A percentile compares a stretch with the other conserved stretches of the same genome.
Evolutionary conservation across 2,888 invertebrate genomes (phyloP).

Genomic region (Polietes domitor): DNA sequence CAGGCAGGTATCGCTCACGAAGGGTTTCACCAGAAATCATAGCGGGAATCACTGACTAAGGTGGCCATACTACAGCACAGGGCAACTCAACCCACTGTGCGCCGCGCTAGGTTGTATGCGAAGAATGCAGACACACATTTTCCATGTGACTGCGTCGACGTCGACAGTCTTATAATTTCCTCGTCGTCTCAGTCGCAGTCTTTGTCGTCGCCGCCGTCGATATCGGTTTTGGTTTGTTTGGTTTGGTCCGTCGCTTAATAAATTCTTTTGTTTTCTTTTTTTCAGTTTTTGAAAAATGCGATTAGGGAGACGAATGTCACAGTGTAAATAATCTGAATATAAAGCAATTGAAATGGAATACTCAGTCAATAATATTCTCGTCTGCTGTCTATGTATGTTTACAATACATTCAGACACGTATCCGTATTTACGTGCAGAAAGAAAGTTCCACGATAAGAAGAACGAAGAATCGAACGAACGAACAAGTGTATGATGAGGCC

Average conservation of each 20-base stretch:
- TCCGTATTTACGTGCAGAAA: slow-evolving; percentile 19
- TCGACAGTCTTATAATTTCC: neutral
- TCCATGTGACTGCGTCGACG: too few relatives aligned
- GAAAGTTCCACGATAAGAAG: slow-evolving; percentile 4
- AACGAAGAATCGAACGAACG: neutral
- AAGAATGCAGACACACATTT: neutral
- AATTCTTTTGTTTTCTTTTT: slow-evolving; percentile 1
- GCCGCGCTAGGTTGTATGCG: neutral
- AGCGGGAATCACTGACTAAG: neutral
- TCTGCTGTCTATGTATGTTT: too few relatives aligned
- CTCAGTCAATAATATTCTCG: slow-evolving; percentile 19
- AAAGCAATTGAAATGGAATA: slow-evolving; percentile 15
- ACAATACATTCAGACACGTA: neutral
- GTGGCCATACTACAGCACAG: too few relatives aligned
- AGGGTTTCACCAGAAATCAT: neutral
- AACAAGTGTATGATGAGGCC: neutral
- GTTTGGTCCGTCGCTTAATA: neutral
- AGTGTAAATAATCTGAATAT: slow-evolving; percentile 24
- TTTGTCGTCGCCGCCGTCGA: neutral
- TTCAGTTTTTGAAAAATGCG: neutral
- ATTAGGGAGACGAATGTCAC: slow-evolving; percentile 15
- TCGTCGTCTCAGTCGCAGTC: neutral
- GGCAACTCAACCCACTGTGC: neutral
- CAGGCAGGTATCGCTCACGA: neutral
- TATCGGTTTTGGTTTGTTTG: neutral